Conservation (phyloP, 2,113 vertebrate genomes). For the Australoheros scitulus region DNA sequence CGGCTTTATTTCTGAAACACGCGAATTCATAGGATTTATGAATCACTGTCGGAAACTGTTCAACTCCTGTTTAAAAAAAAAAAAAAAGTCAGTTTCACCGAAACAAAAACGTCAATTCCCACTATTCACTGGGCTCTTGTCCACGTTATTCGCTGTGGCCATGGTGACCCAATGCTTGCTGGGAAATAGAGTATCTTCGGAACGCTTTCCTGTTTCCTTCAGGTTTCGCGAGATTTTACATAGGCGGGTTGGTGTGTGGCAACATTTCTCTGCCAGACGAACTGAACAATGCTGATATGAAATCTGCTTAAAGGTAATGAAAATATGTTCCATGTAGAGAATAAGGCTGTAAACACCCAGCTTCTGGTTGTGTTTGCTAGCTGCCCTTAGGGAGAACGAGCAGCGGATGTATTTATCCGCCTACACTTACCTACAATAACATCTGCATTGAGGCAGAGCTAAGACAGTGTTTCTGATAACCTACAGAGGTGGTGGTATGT, state of each 20-base stretch:
- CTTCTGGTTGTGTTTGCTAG: constrained; percentile 3
- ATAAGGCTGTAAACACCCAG: neutral
- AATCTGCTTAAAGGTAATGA: constrained; percentile 73
- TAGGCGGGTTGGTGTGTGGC: constrained; percentile 57
- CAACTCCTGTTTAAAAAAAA: neutral
- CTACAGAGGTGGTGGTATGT: constrained; percentile 10
- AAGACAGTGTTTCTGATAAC: constrained; percentile 42
- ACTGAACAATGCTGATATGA: constrained; percentile 68
- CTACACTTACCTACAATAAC: constrained; percentile 52
- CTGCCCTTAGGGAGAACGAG: neutral
- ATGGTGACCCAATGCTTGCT: neutral
- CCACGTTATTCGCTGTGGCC: neutral
- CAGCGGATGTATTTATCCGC: constrained; percentile 48
- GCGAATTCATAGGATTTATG: neutral
- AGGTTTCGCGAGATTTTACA: constrained; percentile 73
- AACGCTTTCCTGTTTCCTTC: constrained; percentile 47
- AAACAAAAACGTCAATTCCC: constrained; percentile 49
- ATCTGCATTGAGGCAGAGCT: constrained; percentile 70
- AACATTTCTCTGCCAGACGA: constrained; percentile 58
- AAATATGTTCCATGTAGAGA: neutral
- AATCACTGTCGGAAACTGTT: neutral
- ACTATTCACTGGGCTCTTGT: constrained; percentile 6
- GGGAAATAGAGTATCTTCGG: constrained; percentile 55
- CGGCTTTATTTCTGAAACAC: constrained; percentile 12
- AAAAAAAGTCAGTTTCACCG: neutral